Base-by-base conservation (phyloP, 2,113 vertebrate genomes). In the Gyps fulvus region DNA sequence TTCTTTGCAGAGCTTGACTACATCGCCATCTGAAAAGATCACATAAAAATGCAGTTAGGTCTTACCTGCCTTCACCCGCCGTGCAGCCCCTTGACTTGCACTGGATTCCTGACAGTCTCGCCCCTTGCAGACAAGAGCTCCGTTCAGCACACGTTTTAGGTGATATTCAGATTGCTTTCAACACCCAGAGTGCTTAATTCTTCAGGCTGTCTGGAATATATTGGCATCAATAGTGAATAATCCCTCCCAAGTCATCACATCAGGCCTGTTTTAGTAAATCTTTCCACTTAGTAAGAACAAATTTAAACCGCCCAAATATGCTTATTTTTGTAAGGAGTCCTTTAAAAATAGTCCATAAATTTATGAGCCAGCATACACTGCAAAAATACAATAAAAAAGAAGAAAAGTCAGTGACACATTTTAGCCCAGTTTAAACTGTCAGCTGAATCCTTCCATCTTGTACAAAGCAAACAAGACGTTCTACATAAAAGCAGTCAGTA, bases 201-300 rank as follows among this genome's bases (percentile, higher is more conserved):
- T 91, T 97, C 91, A 91, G 87, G 87, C 87, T 92, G 91, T 72
- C 94, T 96, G 97, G 77, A 94, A 91, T 92, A 96, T 81, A 94
- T 92, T 96, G 94, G 89, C 89, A 95, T 90, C 83, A 79, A 17
- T 66, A 54, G 36, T 84, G 80, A 94, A 89, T 94, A 95, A 95
- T 93, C 91, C 94, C 90, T 95, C 92, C 95, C 94, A 94, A 92
- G 38, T 91, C 95, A 95, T 95, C 95, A 91, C 86, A 95, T 89
- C 73, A 76, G 83, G 77, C 65, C 83, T 58, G 59, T 42, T 96
- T 94, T 76, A 96, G 89, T 96, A 95, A 97, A 92, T 95, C 92
- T 95, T 97, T 97, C 96, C 96, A 95, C 72, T 96, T 97, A 90
- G 63, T 97, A 96, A 71, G 65, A 71, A 54, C 45, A 89, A 95